Conservation (phyloP, 2,888 invertebrate species). For the Amiota mariae region DNA sequence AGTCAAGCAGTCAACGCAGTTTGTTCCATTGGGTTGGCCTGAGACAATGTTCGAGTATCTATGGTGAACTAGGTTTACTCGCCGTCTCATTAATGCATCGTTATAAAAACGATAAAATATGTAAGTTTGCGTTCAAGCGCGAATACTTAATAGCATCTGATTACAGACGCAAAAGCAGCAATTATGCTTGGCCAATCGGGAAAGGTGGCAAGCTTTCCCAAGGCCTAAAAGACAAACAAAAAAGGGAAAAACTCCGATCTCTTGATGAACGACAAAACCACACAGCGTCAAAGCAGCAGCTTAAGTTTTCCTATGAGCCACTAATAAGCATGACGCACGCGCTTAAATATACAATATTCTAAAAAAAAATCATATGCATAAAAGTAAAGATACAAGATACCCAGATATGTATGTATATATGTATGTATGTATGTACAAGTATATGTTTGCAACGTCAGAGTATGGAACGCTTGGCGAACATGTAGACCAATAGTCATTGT, state of each 20-base stretch:
- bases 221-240: neutral
- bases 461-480: neutral
- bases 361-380: conserved; percentile 38
- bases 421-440: neutral
- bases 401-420: neutral
- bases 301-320: neutral
- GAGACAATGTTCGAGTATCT: neutral
- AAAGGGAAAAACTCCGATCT: neutral
- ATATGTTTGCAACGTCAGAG: neutral
- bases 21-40: neutral
- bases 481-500: conserved; percentile 30
- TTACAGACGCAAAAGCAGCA: conserved; percentile 49
- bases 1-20: neutral
- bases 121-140: conserved; percentile 44
- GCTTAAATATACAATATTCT: conserved; percentile 56
- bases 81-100: conserved; percentile 27
- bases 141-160: conserved; percentile 65
- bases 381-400: conserved; percentile 8
- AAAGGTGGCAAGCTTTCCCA: conserved; percentile 23
- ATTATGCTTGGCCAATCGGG: conserved; percentile 44
- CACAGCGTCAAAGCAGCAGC: neutral
- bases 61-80: neutral
- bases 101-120: conserved; percentile 21
- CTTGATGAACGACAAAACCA: neutral
- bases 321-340: conserved; percentile 61